Percentiles rank a stretch among this genome's conserved stretches.
phyloP scores from a whole-genome alignment of 1,140 invertebrate species.

The Dreissena polymorpha region DNA sequence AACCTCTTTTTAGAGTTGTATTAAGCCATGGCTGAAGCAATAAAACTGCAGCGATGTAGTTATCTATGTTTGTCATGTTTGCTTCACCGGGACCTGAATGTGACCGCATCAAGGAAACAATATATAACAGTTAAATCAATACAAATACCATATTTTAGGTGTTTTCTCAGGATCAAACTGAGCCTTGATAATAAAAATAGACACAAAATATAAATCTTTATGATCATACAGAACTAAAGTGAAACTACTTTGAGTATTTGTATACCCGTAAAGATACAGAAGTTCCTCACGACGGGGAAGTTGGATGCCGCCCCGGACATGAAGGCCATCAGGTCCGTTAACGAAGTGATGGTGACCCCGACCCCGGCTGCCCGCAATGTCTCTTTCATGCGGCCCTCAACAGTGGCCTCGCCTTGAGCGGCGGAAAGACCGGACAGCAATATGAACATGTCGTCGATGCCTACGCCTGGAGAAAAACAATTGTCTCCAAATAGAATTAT shows the following conservation, averaged over 20 bases:
- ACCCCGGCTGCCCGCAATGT: constrained; percentile 95
- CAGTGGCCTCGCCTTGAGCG: constrained; percentile 79
- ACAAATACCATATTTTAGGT: no score
- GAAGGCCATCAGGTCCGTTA: constrained; percentile 97
- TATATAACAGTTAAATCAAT: no score
- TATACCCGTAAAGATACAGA: constrained; percentile 95
- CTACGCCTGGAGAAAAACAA: constrained; percentile 86
- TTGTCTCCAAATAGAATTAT: no score
- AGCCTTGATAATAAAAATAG: no score
- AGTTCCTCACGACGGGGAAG: constrained; percentile 96
- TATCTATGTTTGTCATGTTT: no score
- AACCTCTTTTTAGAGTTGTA: not conserved
- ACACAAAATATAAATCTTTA: no score
- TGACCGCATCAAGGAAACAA: no score
- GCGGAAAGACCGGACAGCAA: constrained; percentile 87
- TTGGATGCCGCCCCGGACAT: constrained; percentile 96
- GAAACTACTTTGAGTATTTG: not conserved
- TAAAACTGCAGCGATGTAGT: no score
- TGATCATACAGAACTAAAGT: not conserved
- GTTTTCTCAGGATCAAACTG: no score
- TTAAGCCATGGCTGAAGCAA: no score
- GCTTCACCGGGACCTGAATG: no score
- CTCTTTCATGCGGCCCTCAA: constrained; percentile 91
- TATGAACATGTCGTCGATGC: constrained; percentile 97
- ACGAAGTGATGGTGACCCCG: constrained; percentile 97